These are phyloP conservation scores for Caenorhabditis latens DNA, from an alignment of 1,140 invertebrate species.

Conservation along the genomic window DNA sequence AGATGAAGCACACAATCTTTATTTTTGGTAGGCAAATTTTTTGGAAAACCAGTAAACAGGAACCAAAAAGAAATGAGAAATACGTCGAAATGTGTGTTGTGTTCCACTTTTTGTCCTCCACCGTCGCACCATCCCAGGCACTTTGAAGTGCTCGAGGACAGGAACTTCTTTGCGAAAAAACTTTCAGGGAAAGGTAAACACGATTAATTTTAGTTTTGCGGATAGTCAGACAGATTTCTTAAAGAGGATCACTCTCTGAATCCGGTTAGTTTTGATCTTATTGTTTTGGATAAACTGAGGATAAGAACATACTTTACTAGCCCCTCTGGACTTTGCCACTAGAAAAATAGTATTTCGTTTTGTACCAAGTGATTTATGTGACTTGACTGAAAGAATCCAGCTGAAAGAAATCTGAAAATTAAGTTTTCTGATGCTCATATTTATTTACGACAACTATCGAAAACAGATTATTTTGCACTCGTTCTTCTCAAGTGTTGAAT, in stretches of 20 bases:
- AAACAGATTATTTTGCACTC: constrained; percentile 31
- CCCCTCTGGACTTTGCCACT: not conserved
- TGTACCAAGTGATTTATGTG: not conserved
- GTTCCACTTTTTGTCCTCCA: not conserved
- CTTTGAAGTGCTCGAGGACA: not conserved
- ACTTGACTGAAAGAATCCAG: not conserved
- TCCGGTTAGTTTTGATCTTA: not conserved
- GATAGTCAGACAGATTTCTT: not conserved
- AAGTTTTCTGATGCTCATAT: not conserved
- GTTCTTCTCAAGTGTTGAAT: not conserved
- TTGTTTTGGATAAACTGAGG: not conserved
- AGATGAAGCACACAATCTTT: not conserved
- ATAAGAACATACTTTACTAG: constrained; percentile 14
- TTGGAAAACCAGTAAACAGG: not conserved
- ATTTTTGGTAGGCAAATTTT: not conserved
- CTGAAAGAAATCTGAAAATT: not conserved
- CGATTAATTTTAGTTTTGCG: not conserved
- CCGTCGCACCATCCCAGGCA: not conserved
- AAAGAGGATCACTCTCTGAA: not conserved
- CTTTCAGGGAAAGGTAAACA: not conserved
- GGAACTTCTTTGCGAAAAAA: not conserved
- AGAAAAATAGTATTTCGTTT: too few relatives aligned
- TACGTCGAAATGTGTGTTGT: not conserved
- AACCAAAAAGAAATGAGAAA: not conserved
- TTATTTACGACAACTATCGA: not conserved